phyloP scores from a whole-genome alignment of 2,797 vertebrate genomes.

The Coilia nasus region DNA sequence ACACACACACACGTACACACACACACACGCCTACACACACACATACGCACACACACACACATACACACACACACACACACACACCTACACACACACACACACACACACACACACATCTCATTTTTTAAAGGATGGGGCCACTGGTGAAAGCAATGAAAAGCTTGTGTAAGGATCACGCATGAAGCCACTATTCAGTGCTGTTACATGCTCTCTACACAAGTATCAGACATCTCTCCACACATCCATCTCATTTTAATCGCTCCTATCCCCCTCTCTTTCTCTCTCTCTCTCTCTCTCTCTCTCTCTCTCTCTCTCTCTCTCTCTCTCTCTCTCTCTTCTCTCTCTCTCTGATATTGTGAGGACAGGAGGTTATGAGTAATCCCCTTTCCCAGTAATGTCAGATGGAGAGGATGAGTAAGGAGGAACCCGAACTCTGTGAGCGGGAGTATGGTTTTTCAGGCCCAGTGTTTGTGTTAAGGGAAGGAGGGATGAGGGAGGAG shows the following conservation, averaged over 20 bases:
- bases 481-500: neutral
- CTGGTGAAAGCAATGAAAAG: neutral
- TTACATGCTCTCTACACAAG: neutral
- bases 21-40: neutral
- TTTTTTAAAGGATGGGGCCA: neutral
- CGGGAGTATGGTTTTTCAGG: neutral
- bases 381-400: neutral
- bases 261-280: neutral
- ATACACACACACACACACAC: conserved; percentile 45
- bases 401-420: neutral
- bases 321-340: neutral
- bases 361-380: neutral
- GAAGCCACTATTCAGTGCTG: neutral
- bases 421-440: neutral
- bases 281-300: neutral
- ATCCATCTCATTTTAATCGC: neutral
- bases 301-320: neutral
- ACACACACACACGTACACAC: neutral
- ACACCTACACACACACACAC: conserved; percentile 13
- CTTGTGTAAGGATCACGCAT: neutral
- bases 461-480: conserved; percentile 10
- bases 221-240: neutral
- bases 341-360: no score
- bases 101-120: neutral
- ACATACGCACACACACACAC: conserved; percentile 58